phyloP scores from a whole-genome alignment of 2,113 vertebrate genomes.

The Anguilla rostrata region DNA sequence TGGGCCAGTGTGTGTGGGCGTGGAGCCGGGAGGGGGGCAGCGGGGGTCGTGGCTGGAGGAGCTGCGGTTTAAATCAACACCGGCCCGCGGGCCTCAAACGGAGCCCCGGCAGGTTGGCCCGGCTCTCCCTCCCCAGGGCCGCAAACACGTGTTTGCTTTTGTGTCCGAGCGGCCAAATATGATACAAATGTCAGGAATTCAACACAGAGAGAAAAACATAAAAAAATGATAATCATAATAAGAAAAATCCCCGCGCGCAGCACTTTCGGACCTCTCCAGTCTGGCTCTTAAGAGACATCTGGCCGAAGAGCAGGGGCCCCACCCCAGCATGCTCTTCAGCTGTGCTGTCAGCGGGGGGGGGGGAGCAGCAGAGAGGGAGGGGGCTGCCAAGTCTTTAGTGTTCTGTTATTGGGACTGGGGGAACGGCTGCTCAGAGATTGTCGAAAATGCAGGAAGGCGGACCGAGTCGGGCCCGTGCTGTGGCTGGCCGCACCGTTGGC shows the following conservation, averaged over 20 bases:
- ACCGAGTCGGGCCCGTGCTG: no score
- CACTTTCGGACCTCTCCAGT: conserved; percentile 79
- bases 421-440: background rate
- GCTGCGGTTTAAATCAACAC: conserved; percentile 24
- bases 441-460: background rate
- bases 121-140: conserved; percentile 75
- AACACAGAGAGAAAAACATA: conserved; percentile 63
- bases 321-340: conserved; percentile 7
- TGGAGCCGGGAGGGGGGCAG: background rate
- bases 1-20: background rate
- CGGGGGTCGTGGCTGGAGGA: conserved; percentile 6
- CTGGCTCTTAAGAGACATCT: conserved; percentile 81
- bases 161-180: conserved; percentile 82
- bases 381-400: conserved; percentile 13
- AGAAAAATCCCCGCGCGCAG: conserved; percentile 74
- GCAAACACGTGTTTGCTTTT: conserved; percentile 80
- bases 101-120: conserved; percentile 2
- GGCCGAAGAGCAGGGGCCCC: conserved; percentile 62
- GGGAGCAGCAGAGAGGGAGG: background rate
- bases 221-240: conserved; percentile 50
- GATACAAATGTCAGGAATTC: conserved; percentile 88
- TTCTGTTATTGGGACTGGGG: conserved; percentile 14
- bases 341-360: background rate
- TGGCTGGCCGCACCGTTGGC: no score
- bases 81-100: conserved; percentile 11